Evolutionary conservation across 2,113 vertebrate species (phyloP), one percentile per base, ranked within the genome.

Genomic region (Polyodon spathula): DNA sequence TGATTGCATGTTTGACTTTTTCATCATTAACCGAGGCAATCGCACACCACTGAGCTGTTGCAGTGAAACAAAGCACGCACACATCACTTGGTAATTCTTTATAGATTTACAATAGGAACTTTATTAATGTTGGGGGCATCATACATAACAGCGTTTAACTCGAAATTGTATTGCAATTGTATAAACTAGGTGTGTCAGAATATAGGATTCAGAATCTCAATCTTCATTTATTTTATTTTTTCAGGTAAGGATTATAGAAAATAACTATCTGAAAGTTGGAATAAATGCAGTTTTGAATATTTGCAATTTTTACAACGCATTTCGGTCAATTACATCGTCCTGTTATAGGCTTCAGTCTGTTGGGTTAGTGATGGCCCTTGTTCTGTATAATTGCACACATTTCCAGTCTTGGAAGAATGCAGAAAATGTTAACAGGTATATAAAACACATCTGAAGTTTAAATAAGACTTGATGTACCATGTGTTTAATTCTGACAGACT

Each of bases 1-100:
- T 89, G 86, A 90, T 88, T 88, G 88, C 89, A 80, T 90, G 82
- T 92, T 90, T 90, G 86, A 89, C 87, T 87, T 81, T 90, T 87
- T 88, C 81, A 87, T 92, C 86, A 90, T 88, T 88, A 87, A 87
- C 81, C 76, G 80, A 84, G 81, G 78, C 81, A 80, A 86, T 85
- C 86, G 84, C 83, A 88, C 81, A 85, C 87, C 76, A 81, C 88
- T 86, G 84, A 89, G 83, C 91, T 90, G 91, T 88, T 85, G 84
- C 86, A 85, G 77, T 83, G 78, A 87, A 88, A 90, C 87, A 86
- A 87, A 86, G 84, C 85, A 81, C 80, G 81, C 86, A 86, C 85
- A 88, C 82, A 86, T 83, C 83, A 87, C 75, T 84, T 86, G 84
- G 86, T 88, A 84, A 86, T 88, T 84, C 79, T 83, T 82, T 88